Evolutionary conservation across 2,888 invertebrate genomes (phyloP), one percentile per base, ranked within the genome.

Genomic region (Pterostichus niger): DNA sequence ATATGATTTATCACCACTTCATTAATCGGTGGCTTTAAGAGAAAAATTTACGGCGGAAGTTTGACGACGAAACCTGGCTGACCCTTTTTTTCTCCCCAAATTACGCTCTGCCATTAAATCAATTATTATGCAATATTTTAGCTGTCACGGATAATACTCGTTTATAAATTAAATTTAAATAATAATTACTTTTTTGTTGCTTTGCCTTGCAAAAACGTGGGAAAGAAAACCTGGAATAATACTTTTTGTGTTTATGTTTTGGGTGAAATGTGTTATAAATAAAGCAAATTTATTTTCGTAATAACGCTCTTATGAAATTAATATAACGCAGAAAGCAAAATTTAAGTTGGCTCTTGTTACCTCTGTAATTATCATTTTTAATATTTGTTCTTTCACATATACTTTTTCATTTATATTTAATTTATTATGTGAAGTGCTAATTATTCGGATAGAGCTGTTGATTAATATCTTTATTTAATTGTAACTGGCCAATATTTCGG

Each of bases 1-100:
- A 35, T 24, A 76, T 76, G 76, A 76, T 76, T 76, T 76, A 76
- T 76, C 52, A 35, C 54, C n/a, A 52, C 76, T 52, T 76, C 76
- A 76, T 76, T 76, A 76, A 76, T 76, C 33, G 54, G 54, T 33
- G 52, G 76, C 54, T 76, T 76, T 76, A 76, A 54, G 10, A 24
- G 76, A 52, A 54, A 76, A 76, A 76, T 76, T 76, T 76, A 76
- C 76, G 31, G 35, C 76, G 49, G 35, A 76, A 76, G 76, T 76
- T 76, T 54, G 54, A 24, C 54, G 64, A 64, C 64, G 33, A 33
- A 64, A 64, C 13, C 31, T 33, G 59, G 0, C 64, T 35, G 64
- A 35, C 35, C 64, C 35, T 64, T 64, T 64, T 64, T 64, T 64
- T 6, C 13, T n/a, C 7, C 13, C 35, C 33, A 33, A 33, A 64